Evolutionary conservation across 2,113 vertebrate species (phyloP).

Genomic region (Alosa alosa): DNA sequence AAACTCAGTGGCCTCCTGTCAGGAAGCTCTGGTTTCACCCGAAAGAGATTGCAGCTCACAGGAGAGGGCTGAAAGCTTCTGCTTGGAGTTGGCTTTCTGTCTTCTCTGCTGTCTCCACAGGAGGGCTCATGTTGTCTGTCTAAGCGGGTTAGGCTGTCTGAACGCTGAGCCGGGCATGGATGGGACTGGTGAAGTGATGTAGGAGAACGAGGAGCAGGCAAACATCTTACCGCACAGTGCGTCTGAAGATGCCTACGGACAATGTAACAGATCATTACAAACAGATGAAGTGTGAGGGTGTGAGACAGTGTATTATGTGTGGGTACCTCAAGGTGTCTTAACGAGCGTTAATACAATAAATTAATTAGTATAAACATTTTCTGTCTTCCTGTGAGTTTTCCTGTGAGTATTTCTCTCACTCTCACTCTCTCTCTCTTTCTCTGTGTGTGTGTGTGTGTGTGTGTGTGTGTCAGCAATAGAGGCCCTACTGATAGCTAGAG

Average conservation of each 20-base stretch:
- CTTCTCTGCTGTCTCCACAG: background rate
- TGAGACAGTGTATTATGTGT: background rate
- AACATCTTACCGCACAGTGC: background rate
- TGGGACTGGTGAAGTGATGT: background rate
- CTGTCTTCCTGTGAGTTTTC: too few species aligned
- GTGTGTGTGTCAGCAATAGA: background rate
- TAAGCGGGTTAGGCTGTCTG: background rate
- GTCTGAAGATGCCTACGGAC: background rate
- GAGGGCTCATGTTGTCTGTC: background rate
- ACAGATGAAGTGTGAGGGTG: background rate
- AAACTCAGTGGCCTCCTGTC: background rate
- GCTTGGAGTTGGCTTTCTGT: background rate
- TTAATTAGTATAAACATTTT: too few species aligned
- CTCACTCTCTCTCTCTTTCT: too few species aligned
- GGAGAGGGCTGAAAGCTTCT: background rate
- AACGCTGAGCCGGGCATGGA: background rate
- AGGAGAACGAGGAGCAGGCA: background rate
- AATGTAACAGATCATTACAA: background rate
- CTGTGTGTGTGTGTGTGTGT: background rate
- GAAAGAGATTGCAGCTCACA: background rate
- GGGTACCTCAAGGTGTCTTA: too few species aligned
- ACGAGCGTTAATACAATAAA: too few species aligned
- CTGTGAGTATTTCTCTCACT: too few species aligned
- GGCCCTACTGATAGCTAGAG: background rate
- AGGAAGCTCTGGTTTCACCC: background rate